Base-by-base conservation (phyloP, 2,888 invertebrate genomes). In the Yponomeuta cagnagella region DNA sequence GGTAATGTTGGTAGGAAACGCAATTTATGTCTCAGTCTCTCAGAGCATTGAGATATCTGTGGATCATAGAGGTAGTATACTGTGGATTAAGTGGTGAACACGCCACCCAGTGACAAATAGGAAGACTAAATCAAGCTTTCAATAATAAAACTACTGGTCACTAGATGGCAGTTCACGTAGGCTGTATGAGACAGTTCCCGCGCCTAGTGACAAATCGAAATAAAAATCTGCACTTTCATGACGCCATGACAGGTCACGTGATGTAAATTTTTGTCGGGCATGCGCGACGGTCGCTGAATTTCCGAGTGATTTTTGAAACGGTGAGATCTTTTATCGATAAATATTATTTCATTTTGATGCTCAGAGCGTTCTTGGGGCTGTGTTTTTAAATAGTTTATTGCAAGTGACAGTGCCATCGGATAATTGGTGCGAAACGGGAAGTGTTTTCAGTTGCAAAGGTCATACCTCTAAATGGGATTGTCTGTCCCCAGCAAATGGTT, bases 241-340 rank as follows among this genome's bases (percentile, higher is more conserved):
- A 68, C 68, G 91, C 91, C 91, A 91, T 92, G 91, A 92, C 90
- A 91, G 91, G 86, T 92, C 91, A 92, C 91, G 91, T 92, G 91
- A 92, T 87, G 89, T 91, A 91, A 92, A 91, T 91, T 91, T 90
- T 87, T 84, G 87, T 89, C 80, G 84, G 90, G 86, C 92, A 91
- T 91, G 91, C 91, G 91, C 90, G 86, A 81, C 82, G 52, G 79
- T 80, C 79, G 80, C 81, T 83, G 84, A 87, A 84, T 87, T 88
- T 88, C 82, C 79, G 81, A 84, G 87, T 84, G 86, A 85, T 63
- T 87, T 89, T 89, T 87, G 80, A 86, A 88, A 90, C 85, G 81
- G 84, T 86, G 83, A 83, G 82, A 84, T 79, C 82, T 81, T 82
- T 81, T 78, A 76, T 78, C 74, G 77, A 78, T 78, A 81, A 85